phyloP scores from a whole-genome alignment of 2,113 vertebrate species.

The Actinemys pallida region DNA sequence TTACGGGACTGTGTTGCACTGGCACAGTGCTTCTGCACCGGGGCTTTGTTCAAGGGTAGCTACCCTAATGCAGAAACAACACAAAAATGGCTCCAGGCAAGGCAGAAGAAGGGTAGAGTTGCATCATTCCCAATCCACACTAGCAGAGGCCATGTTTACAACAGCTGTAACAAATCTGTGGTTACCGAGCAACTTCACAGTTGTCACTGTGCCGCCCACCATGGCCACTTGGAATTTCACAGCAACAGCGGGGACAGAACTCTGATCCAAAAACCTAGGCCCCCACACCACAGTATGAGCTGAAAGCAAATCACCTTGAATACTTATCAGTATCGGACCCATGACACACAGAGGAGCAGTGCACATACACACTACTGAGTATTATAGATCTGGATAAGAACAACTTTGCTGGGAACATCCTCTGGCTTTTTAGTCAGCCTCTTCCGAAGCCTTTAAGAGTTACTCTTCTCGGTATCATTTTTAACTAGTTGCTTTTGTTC shows the following conservation, averaged over 20 bases:
- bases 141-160: not conserved
- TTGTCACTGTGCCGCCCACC: not conserved
- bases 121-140: not conserved
- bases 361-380: not conserved
- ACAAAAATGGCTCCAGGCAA: not conserved
- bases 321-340: not conserved
- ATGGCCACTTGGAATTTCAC: not conserved
- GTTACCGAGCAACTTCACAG: not conserved
- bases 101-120: not conserved
- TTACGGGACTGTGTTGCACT: not conserved
- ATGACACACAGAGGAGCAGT: accelerated
- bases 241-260: not conserved
- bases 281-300: not conserved
- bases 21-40: not conserved
- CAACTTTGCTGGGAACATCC: accelerated
- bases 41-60: accelerated
- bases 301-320: not conserved
- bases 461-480: not conserved
- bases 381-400: not conserved
- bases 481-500: not conserved
- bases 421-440: not conserved
- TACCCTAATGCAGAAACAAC: not conserved
- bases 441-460: not conserved
- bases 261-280: not conserved
- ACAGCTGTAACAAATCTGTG: not conserved